A percentile compares a stretch with the other conserved stretches of the same genome.
Evolutionary conservation across 2,113 vertebrate species (phyloP).

Genomic region (Neogale vison): DNA sequence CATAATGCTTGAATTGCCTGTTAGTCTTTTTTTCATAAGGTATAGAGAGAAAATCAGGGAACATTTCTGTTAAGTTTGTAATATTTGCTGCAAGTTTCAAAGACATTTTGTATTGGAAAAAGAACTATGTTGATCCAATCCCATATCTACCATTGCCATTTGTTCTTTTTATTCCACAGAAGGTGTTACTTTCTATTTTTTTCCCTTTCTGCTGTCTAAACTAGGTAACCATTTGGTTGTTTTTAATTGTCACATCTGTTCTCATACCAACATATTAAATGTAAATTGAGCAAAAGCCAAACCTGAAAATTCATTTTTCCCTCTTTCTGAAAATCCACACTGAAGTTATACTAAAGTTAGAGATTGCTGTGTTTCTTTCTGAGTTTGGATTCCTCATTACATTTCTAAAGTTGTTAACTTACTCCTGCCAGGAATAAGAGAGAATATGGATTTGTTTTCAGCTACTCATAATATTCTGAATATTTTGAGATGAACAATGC

Average conservation of each 20-base stretch:
- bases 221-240: slow-evolving; percentile 72
- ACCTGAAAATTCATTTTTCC: slow-evolving; percentile 29
- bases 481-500: not conserved
- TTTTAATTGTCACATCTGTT: slow-evolving; percentile 74
- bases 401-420: slow-evolving; percentile 38
- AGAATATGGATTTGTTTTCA: not conserved
- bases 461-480: slow-evolving; percentile 4
- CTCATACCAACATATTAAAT: slow-evolving; percentile 62
- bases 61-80: not conserved
- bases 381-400: not conserved
- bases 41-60: slow-evolving; percentile 18
- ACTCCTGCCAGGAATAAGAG: not conserved
- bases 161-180: slow-evolving; percentile 68
- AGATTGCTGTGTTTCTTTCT: slow-evolving; percentile 14
- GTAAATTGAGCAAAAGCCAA: slow-evolving; percentile 65
- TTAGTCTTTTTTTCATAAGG: slow-evolving; percentile 38
- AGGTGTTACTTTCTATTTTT: slow-evolving; percentile 74
- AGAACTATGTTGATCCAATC: slow-evolving; percentile 45
- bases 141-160: slow-evolving; percentile 58
- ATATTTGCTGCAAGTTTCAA: slow-evolving; percentile 47
- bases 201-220: slow-evolving; percentile 63
- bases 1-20: not conserved
- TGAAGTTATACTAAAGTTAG: slow-evolving; percentile 30
- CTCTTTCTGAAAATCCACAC: slow-evolving; percentile 47
- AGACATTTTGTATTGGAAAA: slow-evolving; percentile 54